Percentiles rank a stretch among this genome's conserved stretches.
phyloP scores from a whole-genome alignment of 2,888 invertebrate genomes.

The Clivina fossor region DNA sequence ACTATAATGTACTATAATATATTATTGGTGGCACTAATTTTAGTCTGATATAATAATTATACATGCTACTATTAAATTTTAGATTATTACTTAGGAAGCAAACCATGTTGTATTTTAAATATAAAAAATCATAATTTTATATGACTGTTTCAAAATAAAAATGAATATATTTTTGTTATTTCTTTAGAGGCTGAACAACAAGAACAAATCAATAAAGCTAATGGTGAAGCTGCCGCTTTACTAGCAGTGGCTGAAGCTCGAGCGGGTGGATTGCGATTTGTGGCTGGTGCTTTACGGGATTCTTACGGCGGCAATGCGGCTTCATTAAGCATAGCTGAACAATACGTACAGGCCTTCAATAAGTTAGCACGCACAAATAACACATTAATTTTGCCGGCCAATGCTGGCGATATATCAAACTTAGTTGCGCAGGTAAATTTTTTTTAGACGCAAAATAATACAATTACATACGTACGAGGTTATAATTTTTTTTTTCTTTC shows the following conservation, averaged over 20 bases:
- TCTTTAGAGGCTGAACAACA: constrained; percentile 84
- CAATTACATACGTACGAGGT: too few species aligned
- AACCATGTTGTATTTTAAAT: too few species aligned
- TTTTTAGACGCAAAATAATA: too few species aligned
- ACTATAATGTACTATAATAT: too few species aligned
- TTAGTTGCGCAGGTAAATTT: constrained; percentile 75
- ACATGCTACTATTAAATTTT: too few species aligned
- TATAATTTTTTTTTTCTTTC: too few species aligned
- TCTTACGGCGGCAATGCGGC: constrained; percentile 84
- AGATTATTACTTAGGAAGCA: too few species aligned
- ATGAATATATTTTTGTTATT: too few species aligned
- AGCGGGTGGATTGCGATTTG: constrained; percentile 76
- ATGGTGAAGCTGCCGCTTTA: constrained; percentile 90
- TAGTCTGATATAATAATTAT: too few species aligned
- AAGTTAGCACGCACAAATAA: constrained; percentile 91
- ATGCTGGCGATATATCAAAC: constrained; percentile 78
- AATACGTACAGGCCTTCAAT: constrained; percentile 93
- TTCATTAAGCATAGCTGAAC: constrained; percentile 88
- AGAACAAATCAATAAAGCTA: constrained; percentile 92
- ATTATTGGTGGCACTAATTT: too few species aligned
- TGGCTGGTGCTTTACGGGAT: constrained; percentile 66
- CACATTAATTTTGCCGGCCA: constrained; percentile 90
- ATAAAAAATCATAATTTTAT: too few species aligned
- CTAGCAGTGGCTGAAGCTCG: constrained; percentile 89
- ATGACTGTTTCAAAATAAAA: too few species aligned